Evolutionary conservation across 2,797 vertebrate genomes (phyloP), one percentile per base, ranked within the genome.

Genomic region (Argya squamiceps): DNA sequence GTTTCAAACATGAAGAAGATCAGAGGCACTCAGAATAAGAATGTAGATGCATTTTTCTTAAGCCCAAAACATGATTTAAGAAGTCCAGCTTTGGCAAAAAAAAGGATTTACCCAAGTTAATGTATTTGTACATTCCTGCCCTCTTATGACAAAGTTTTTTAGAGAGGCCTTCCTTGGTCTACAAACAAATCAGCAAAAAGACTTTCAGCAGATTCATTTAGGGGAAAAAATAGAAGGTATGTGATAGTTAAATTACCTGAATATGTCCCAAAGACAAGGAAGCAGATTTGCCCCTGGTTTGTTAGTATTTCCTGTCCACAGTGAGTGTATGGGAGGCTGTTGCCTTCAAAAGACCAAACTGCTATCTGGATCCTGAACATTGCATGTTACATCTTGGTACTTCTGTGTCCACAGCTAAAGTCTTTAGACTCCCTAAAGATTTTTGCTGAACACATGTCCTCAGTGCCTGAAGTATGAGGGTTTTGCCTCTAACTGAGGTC

Each of bases 301-400:
- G 20, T 67, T 64, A 52, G 9, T 2, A 6, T 62, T 87, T 86
- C 21, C 44, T 4, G 0, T 68, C 26, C 52, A 53, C 30, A 30
- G 23, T 13, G 15, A 36, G 3, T 10, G 5, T 24, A 30, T 13
- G 18, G 19, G 19, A 84, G 23, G 21, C 4, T 79, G 24, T 58
- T 92, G 55, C 74, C 55, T 69, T 39, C 67, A 82, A 71, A 73
- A 36, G n/a, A 41, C 27, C 39, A 27, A 46, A 30, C 4, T 63
- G 6, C 18, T 41, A 3, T 27, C 21, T 19, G 23, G 60, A 71
- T 64, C 44, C 12, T 49, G n/a, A 81, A 13, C 10, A 30, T 6
- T 36, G 17, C 0, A 0, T 32, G 20, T 41, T 26, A 4, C 24
- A 56, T 15, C 19, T 11, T 27, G 12, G 13, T 37, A 29, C 7